Conservation (phyloP, 2,113 vertebrate genomes). For the Prochilodus magdalenae region DNA sequence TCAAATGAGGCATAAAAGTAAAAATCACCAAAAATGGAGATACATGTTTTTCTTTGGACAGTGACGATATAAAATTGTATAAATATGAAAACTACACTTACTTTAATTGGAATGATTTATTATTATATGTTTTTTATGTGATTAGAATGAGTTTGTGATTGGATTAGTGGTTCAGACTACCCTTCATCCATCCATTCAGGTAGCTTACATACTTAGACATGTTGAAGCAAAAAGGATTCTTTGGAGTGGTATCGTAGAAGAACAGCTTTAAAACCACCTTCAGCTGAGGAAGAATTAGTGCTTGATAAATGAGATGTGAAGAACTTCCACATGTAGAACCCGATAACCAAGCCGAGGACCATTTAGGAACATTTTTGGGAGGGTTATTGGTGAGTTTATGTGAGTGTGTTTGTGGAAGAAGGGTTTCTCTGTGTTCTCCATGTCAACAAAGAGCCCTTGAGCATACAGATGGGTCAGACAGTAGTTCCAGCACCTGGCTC, state of each 20-base stretch:
- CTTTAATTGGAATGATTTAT: too few species aligned
- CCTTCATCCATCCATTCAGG: neutral
- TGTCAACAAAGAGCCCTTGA: constrained; percentile 54
- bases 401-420: neutral
- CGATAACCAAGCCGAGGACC: too few species aligned
- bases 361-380: neutral
- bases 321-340: too few species aligned
- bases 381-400: constrained; percentile 4
- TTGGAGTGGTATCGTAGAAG: neutral
- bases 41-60: too few species aligned
- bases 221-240: neutral
- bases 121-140: too few species aligned
- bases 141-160: too few species aligned
- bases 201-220: neutral
- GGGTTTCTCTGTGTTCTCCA: constrained; percentile 17
- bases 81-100: too few species aligned
- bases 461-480: constrained; percentile 62
- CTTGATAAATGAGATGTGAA: too few species aligned
- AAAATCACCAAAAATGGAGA: too few species aligned
- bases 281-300: neutral
- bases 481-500: constrained; percentile 48
- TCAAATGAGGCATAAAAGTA: too few species aligned
- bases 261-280: neutral
- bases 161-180: neutral
- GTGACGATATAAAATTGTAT: too few species aligned